A percentile compares a stretch with the other conserved stretches of the same genome.
phyloP scores from a whole-genome alignment of 2,113 vertebrate species.

The Todiramphus chloris region DNA sequence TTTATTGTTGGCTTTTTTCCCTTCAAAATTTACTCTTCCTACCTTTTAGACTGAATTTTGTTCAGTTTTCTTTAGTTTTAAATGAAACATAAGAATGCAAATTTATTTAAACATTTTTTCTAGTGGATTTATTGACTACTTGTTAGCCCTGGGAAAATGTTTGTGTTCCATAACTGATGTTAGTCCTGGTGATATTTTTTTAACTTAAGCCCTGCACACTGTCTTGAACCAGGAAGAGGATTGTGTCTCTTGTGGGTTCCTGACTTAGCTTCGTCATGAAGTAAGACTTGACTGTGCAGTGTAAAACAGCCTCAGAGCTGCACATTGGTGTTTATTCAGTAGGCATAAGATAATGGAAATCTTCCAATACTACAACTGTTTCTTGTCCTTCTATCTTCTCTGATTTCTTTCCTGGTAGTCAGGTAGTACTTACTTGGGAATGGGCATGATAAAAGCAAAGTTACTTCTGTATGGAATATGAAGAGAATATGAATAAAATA shows the following conservation, averaged over 20 bases:
- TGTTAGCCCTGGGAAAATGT: background rate
- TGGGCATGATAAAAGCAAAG: background rate
- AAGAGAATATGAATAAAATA: background rate
- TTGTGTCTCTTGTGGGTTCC: background rate
- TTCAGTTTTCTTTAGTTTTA: background rate
- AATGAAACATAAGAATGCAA: background rate
- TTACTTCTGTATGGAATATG: background rate
- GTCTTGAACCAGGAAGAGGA: background rate
- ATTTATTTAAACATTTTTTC: background rate
- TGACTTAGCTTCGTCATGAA: background rate
- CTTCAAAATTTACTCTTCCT: background rate
- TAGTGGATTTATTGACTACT: background rate
- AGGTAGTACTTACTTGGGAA: background rate
- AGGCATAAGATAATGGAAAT: background rate
- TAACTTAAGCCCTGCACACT: background rate
- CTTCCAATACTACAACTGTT: background rate
- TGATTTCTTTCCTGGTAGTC: background rate
- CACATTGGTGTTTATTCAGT: background rate
- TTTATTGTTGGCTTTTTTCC: background rate
- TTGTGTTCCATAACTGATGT: background rate
- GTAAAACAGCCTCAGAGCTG: background rate
- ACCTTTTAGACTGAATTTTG: background rate
- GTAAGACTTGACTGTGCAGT: background rate
- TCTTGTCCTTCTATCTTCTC: background rate
- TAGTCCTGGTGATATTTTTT: background rate